Percentiles rank a stretch among this genome's conserved stretches.
Conservation (phyloP, 2,797 vertebrate genomes). For the Lacerta bilineata region DNA sequence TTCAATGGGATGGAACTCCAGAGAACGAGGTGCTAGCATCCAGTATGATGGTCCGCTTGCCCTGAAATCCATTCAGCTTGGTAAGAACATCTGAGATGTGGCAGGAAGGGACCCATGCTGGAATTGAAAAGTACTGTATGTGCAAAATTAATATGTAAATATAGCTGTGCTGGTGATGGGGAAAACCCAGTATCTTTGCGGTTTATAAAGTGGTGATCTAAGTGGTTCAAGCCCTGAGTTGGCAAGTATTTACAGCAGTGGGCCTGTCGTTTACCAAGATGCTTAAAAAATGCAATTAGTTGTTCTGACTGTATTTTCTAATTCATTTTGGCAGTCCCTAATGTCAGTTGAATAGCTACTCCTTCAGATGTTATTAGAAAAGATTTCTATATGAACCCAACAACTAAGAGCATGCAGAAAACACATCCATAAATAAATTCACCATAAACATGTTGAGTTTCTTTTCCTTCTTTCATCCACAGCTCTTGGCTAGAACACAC, state of each 20-base stretch:
- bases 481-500: not conserved
- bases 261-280: not conserved
- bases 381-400: not conserved
- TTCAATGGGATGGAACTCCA: not conserved
- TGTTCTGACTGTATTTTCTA: not conserved
- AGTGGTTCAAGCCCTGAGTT: constrained; percentile 18
- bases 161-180: not conserved
- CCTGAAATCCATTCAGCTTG: not conserved
- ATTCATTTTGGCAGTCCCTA: not conserved
- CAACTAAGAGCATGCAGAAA: not conserved
- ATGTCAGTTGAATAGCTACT: not conserved
- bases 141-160: constrained; percentile 30
- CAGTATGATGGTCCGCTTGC: not conserved
- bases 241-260: not conserved
- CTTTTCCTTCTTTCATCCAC: not conserved
- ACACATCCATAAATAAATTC: not conserved
- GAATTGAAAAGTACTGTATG: not conserved
- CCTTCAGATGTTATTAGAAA: not conserved
- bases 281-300: not conserved
- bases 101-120: not conserved
- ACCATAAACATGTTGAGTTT: not conserved
- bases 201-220: constrained; percentile 16
- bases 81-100: not conserved
- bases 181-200: constrained; percentile 32
- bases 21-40: not conserved